Base-by-base conservation (phyloP, 2,888 invertebrate species). In the Agrypnus murinus region DNA sequence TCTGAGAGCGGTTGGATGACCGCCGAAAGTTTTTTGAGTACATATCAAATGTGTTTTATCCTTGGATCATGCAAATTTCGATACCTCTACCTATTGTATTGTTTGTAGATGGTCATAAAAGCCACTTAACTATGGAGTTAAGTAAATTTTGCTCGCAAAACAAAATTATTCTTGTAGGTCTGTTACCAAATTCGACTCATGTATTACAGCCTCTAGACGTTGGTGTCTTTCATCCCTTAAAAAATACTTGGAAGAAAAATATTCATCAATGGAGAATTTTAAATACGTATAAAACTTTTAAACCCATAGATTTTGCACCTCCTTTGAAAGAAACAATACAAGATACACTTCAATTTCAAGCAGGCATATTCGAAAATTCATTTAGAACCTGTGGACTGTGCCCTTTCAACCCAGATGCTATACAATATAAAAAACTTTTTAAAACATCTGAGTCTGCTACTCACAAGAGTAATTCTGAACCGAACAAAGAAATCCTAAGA, bases 1-100 rank as follows among this genome's bases (percentile, higher is more conserved):
- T 83, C 80, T 81, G 84, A 86, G 8, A 82, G 73, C 62, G 85
- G 85, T 7, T 86, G 86, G 86, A 87, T 84, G 84, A 85, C 81
- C 8, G 74, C 78, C 1, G 81, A 81, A 73, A 79, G 78, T 2
- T 63, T 50, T 38, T 84, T 75, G 82, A 86, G 75, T 85, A 81
- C 72, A 78, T 85, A 4, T 77, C 80, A 6, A 83, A 85, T 74
- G 74, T 83, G 32, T 84, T 85, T 43, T 70, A 66, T 69, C 74
- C 69, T 15, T 76, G 71, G 67, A 57, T 74, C 6, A 43, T 55
- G 43, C 67, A 76, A 59, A 65, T 83, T 65, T 69, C 80, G 32
- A 79, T 85, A 46, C 63, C 77, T 57, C 74, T 80, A 12, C 85
- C 80, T 43, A 77, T 85, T 32, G 78, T 86, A 59, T 65, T 85